Base-by-base conservation (phyloP, 2,113 vertebrate genomes). In the Takifugu flavidus region DNA sequence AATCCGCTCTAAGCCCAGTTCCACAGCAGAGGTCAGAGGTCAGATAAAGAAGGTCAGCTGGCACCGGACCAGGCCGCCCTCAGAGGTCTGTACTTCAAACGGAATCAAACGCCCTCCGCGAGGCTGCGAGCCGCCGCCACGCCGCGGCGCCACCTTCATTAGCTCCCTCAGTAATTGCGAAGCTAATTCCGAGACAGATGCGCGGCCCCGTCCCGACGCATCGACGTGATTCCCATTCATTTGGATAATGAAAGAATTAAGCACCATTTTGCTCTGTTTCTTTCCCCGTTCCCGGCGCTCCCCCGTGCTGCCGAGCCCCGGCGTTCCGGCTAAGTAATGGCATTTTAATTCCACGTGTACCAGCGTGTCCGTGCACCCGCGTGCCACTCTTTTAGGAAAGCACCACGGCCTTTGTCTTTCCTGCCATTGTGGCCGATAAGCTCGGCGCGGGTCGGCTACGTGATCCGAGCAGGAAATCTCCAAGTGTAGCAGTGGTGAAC, bases 211-310 rank as follows among this genome's bases (percentile, higher is more conserved):
- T 77, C 78, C 75, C 55, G 43, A 73, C 39, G 64, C 69, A 70
- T 69, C 64, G 70, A 73, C 69, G 78, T 82, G 72, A 85, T 88
- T 79, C 78, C 54, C 69, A 77, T 82, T 88, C 75, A 87, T 89
- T 87, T 85, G 64, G 70, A 78, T 87, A 89, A 90, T 87, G 77
- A 89, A 88, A 84, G 72, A 79, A 75, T 86, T 81, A 74, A 74
- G 74, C 61, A 65, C 53, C 64, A 75, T 71, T 79, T 71, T 67
- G 57, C 52, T 61, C 59, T 77, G 44, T 51, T 55, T 62, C 56
- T 64, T 51, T 62, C 51, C 65, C 49, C 15, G 25, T 70, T 71
- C 55, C 46, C n/a, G 46, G 28, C 26, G 68, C 66, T 82, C 46
- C 49, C 65, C 73, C 57, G 27, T 64, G 67, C 72, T 58, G 57